phyloP scores from a whole-genome alignment of 1,140 invertebrate genomes.

The Heliconius melpomene region DNA sequence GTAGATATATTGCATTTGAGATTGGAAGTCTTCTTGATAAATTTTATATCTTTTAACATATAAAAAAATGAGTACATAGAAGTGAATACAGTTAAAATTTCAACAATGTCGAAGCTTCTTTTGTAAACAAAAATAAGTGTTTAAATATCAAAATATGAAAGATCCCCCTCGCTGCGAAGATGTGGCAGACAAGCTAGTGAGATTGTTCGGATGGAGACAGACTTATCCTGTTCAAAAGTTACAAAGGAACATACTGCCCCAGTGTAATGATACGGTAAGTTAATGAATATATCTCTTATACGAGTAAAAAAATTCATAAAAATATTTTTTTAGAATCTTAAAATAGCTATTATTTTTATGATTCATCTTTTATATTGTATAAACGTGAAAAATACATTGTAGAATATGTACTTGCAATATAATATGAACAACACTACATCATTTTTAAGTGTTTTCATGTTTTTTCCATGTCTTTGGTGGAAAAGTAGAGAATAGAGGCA shows the following conservation, averaged over 20 bases:
- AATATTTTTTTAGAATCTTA: too few species aligned
- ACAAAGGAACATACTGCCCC: conserved; percentile 84
- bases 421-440: too few species aligned
- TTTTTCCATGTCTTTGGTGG: too few species aligned
- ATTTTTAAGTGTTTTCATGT: too few species aligned
- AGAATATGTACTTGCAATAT: too few species aligned
- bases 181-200: conserved; percentile 86
- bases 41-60: background rate
- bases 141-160: conserved; percentile 60
- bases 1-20: background rate
- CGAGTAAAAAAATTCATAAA: background rate
- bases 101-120: background rate
- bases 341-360: too few species aligned
- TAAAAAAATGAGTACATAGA: background rate
- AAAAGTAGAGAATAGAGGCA: too few species aligned
- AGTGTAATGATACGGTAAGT: conserved; percentile 71
- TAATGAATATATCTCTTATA: background rate
- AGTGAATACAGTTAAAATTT: background rate
- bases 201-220: conserved; percentile 88
- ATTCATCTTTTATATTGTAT: too few species aligned
- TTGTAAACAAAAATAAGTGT: conserved; percentile 10
- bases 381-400: too few species aligned
- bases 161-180: conserved; percentile 77
- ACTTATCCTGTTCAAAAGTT: conserved; percentile 88
- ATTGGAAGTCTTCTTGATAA: background rate